A percentile compares a stretch with the other conserved stretches of the same genome.
These are phyloP conservation scores for Prosopocoilus inquinatus DNA, from an alignment of 2,888 invertebrate species.

Conservation along the genomic window DNA sequence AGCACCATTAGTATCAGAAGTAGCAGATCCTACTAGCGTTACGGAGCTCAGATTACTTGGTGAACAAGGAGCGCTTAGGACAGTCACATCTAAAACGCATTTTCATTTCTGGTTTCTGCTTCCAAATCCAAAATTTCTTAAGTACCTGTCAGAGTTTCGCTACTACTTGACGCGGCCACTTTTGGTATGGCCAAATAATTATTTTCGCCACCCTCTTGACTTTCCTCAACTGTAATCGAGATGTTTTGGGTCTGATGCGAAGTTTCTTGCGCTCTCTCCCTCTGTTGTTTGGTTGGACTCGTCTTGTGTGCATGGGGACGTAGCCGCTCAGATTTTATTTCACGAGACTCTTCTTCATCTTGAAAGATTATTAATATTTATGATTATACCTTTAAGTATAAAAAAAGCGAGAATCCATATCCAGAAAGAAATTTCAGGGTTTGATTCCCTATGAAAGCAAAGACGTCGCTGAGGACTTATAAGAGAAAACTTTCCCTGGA, in stretches of 20 bases:
- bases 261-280: slow-evolving; percentile 28
- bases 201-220: slow-evolving; percentile 55
- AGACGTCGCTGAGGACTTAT: no score
- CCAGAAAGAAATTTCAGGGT: no score
- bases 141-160: slow-evolving; percentile 73
- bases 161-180: slow-evolving; percentile 71
- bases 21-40: slow-evolving; percentile 64
- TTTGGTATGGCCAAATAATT: slow-evolving; percentile 71
- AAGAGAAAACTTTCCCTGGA: no score
- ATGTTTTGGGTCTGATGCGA: slow-evolving; percentile 47
- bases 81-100: slow-evolving; percentile 46
- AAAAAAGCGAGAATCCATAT: no score
- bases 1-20: slow-evolving; percentile 50
- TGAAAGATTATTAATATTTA: background rate
- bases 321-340: slow-evolving; percentile 32
- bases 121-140: slow-evolving; percentile 1
- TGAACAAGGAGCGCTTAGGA: slow-evolving; percentile 63
- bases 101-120: background rate
- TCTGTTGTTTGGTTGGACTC: slow-evolving; percentile 35
- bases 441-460: no score
- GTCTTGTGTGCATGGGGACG: slow-evolving; percentile 41
- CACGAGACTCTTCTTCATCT: slow-evolving; percentile 56
- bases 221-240: slow-evolving; percentile 51
- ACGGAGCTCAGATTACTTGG: slow-evolving; percentile 74
- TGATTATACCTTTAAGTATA: no score